A percentile compares a stretch with the other conserved stretches of the same genome.
These are phyloP conservation scores for Sclerurus mexicanus DNA, from an alignment of 2,113 vertebrate genomes.

Conservation along the genomic window DNA sequence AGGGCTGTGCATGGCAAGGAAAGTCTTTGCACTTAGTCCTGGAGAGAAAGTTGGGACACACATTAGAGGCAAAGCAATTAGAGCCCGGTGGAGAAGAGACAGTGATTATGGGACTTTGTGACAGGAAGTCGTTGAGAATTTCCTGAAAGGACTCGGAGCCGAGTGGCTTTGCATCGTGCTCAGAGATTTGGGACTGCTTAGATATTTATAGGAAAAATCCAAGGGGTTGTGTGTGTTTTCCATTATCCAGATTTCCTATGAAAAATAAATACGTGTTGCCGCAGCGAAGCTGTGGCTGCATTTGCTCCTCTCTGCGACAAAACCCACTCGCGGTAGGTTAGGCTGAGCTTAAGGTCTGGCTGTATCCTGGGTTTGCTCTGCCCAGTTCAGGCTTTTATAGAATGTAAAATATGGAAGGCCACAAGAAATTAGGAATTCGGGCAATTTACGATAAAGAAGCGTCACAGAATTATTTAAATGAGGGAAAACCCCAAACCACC, in stretches of 20 bases:
- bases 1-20: background rate
- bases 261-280: constrained; percentile 5
- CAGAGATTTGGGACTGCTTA: constrained; percentile 18
- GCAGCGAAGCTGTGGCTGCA: background rate
- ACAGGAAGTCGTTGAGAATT: constrained; percentile 33
- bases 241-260: constrained; percentile 16
- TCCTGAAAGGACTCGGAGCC: constrained; percentile 19
- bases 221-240: background rate
- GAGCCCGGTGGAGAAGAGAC: background rate
- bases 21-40: background rate
- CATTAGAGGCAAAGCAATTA: background rate
- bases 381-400: fast-evolving
- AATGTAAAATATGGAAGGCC: fast-evolving
- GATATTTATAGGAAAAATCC: constrained; percentile 54
- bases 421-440: fast-evolving
- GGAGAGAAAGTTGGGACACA: background rate
- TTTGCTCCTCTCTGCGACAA: background rate
- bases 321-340: fast-evolving
- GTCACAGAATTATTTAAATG: background rate
- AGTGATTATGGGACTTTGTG: constrained; percentile 4
- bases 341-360: background rate
- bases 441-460: background rate
- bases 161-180: background rate
- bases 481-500: background rate
- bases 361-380: fast-evolving